Evolutionary conservation across 2,888 invertebrate species (phyloP).

Genomic region (Lasiommata megera): DNA sequence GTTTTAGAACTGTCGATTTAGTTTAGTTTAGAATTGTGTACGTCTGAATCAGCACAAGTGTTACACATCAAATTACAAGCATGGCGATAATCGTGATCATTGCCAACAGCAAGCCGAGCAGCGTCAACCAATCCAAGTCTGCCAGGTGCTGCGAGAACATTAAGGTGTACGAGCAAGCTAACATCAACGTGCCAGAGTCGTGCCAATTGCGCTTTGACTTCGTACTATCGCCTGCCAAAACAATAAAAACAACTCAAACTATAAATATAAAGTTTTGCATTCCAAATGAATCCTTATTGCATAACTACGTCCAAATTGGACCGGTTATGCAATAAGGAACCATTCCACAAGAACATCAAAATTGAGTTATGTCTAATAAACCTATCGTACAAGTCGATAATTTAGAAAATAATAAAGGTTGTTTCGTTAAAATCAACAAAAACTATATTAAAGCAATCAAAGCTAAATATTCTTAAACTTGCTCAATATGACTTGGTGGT

Average conservation of each 20-base stretch:
- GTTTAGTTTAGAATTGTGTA: background rate
- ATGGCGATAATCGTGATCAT: constrained; percentile 87
- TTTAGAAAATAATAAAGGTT: too few species aligned
- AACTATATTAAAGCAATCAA: too few species aligned
- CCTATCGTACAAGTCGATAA: too few species aligned
- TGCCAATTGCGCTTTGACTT: constrained; percentile 80
- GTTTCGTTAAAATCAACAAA: too few species aligned
- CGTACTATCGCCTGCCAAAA: constrained; percentile 71
- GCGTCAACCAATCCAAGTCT: constrained; percentile 87
- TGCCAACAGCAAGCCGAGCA: constrained; percentile 88
- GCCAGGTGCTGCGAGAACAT: constrained; percentile 86
- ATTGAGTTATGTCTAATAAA: too few species aligned
- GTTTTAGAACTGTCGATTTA: background rate
- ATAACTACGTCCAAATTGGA: too few species aligned
- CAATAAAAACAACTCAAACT: constrained; percentile 49
- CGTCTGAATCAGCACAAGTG: background rate
- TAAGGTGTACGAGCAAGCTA: constrained; percentile 89
- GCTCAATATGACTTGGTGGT: too few species aligned
- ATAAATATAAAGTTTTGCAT: constrained; percentile 32
- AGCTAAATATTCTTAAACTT: too few species aligned
- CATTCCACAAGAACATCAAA: too few species aligned
- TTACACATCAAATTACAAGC: constrained; percentile 74
- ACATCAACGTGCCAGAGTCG: constrained; percentile 84
- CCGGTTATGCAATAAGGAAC: too few species aligned
- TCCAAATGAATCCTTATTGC: constrained; percentile 17